Conservation (phyloP, 2,888 invertebrate species). For the Drosophila setosimentum region DNA sequence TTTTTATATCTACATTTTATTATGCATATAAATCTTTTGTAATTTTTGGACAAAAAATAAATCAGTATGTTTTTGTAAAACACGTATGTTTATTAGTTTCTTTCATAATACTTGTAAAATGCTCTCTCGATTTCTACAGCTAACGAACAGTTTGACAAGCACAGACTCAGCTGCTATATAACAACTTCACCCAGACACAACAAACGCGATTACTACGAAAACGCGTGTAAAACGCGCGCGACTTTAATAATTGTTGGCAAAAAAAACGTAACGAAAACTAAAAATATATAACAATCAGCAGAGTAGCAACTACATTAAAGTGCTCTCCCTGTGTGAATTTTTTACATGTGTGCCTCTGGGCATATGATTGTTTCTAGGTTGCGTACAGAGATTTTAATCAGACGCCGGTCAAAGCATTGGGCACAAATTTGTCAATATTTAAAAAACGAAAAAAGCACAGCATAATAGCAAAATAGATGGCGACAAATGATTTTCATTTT, state of each 20-base stretch:
- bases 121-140: neutral
- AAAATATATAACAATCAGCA: slow-evolving; percentile 52
- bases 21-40: neutral
- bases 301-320: slow-evolving; percentile 60
- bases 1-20: neutral
- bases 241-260: neutral
- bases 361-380: slow-evolving; percentile 4
- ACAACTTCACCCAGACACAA: neutral
- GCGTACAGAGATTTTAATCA: slow-evolving; percentile 53
- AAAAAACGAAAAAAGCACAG: slow-evolving; percentile 31
- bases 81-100: neutral
- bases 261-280: slow-evolving; percentile 52
- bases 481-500: slow-evolving; percentile 57
- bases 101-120: neutral
- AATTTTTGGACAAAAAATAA: neutral
- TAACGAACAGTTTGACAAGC: neutral
- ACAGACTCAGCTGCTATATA: neutral
- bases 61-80: neutral
- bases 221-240: slow-evolving; percentile 13
- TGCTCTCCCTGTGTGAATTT: slow-evolving; percentile 46
- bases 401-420: slow-evolving; percentile 28
- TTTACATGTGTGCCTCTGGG: slow-evolving; percentile 43
- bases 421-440: slow-evolving; percentile 74
- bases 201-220: neutral
- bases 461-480: slow-evolving; percentile 47